Evolutionary conservation across 23 tunicate genomes (phyloP).

Genomic region (Halocynthia roretzi): DNA sequence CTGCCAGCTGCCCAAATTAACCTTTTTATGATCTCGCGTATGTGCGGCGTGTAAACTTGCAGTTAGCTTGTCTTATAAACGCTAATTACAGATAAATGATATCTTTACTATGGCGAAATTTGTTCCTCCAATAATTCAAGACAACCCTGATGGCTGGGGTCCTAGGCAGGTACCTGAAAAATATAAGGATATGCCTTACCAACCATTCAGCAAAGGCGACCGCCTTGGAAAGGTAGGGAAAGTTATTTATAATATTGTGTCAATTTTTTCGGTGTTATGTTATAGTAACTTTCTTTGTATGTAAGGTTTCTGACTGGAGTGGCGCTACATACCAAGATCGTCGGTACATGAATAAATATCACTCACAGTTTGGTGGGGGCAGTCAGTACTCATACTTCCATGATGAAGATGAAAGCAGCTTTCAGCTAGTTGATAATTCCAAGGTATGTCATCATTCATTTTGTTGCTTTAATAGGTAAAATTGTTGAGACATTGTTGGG

Average conservation of each 20-base stretch:
- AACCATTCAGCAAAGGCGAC: conserved; percentile 96
- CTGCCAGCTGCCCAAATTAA: too few relatives aligned
- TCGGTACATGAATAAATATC: conserved; percentile 75
- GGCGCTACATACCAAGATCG: conserved; percentile 97
- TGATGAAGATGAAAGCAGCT: conserved; percentile 97
- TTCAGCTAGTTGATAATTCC: conserved; percentile 94
- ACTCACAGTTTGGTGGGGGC: conserved; percentile 83
- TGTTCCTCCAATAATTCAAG: conserved; percentile 86
- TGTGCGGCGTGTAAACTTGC: too few relatives aligned
- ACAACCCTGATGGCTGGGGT: conserved; percentile 98
- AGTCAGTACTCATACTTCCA: conserved; percentile 93
- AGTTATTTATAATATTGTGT: not conserved
- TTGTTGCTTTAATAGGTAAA: not conserved
- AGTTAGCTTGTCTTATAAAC: too few relatives aligned
- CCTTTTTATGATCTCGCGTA: too few relatives aligned
- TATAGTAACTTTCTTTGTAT: not conserved
- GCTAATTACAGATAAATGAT: too few relatives aligned
- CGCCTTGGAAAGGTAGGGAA: conserved; percentile 91
- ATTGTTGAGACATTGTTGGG: not conserved
- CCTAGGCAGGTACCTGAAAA: conserved; percentile 91
- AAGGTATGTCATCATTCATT: conserved; percentile 32
- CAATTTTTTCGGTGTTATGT: not conserved
- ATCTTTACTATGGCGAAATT: conserved; percentile 57
- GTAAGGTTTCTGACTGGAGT: conserved; percentile 98
- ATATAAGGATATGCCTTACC: conserved; percentile 98